Percentiles rank a stretch among this genome's conserved stretches.
Conservation (phyloP, 2,113 vertebrate genomes). For the Myotis lucifugus region DNA sequence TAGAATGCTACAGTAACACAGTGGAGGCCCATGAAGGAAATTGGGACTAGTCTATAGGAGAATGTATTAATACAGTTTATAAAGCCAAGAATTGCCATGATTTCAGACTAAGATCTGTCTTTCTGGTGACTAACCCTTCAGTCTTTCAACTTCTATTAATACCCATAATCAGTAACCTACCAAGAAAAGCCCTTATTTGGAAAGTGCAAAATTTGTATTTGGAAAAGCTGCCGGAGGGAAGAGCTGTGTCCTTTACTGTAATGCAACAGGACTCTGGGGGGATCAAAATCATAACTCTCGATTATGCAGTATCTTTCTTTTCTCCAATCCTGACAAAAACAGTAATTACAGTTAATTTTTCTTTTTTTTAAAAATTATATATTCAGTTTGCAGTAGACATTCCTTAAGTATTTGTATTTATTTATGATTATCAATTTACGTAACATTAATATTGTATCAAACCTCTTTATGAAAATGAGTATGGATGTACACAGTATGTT, state of each 20-base stretch:
- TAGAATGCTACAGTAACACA: slow-evolving; percentile 82
- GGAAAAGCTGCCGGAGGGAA: slow-evolving; percentile 83
- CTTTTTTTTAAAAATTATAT: slow-evolving; percentile 85
- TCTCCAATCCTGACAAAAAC: slow-evolving; percentile 89
- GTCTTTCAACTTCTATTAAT: slow-evolving; percentile 84
- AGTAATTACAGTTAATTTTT: slow-evolving; percentile 92
- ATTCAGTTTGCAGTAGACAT: slow-evolving; percentile 98
- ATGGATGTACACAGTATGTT: slow-evolving; percentile 92
- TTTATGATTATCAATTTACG: slow-evolving; percentile 96
- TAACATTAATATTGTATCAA: slow-evolving; percentile 92
- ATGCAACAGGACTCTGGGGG: slow-evolving; percentile 82
- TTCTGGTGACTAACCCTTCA: slow-evolving; percentile 85
- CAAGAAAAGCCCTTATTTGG: slow-evolving; percentile 80
- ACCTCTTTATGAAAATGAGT: slow-evolving; percentile 88
- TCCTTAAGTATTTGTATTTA: slow-evolving; percentile 99
- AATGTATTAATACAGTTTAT: slow-evolving; percentile 72
- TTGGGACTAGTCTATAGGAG: slow-evolving; percentile 74
- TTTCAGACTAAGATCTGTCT: slow-evolving; percentile 79
- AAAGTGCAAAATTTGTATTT: slow-evolving; percentile 78
- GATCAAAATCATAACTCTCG: slow-evolving; percentile 84
- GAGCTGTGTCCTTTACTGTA: slow-evolving; percentile 77
- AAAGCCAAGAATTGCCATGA: slow-evolving; percentile 83
- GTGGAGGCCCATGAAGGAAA: slow-evolving; percentile 83
- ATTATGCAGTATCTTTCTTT: slow-evolving; percentile 86
- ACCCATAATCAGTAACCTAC: slow-evolving; percentile 81